Conservation (phyloP, 2,797 vertebrate species). For the Phataginus tetradactyla region DNA sequence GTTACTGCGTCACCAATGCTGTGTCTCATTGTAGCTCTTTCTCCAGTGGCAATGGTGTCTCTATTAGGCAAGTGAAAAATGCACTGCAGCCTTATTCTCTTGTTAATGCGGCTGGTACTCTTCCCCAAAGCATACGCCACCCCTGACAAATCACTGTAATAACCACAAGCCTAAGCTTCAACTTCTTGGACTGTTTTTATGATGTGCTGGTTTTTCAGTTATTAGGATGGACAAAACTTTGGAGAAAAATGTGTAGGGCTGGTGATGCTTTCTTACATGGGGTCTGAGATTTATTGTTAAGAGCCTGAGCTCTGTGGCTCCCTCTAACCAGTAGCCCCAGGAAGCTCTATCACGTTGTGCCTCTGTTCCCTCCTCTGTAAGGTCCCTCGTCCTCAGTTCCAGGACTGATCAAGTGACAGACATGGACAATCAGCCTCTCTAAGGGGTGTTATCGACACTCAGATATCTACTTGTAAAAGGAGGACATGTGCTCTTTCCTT, state of each 20-base stretch:
- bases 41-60: neutral
- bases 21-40: constrained; percentile 51
- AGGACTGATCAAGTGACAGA: neutral
- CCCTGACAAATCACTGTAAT: constrained; percentile 56
- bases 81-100: neutral
- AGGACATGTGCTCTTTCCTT: constrained; percentile 18
- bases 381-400: neutral
- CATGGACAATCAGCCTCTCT: neutral
- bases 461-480: constrained; percentile 14
- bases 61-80: constrained; percentile 49
- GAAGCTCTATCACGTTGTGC: neutral
- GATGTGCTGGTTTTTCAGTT: constrained; percentile 61
- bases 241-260: neutral
- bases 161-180: constrained; percentile 17
- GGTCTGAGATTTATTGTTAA: neutral
- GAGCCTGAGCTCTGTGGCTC: neutral
- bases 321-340: neutral
- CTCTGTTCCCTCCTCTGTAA: constrained; percentile 49
- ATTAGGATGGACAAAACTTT: constrained; percentile 64
- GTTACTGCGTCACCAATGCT: constrained; percentile 8
- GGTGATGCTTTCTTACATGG: neutral
- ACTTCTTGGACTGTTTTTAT: constrained; percentile 65
- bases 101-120: constrained; percentile 43
- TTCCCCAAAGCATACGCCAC: constrained; percentile 36
- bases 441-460: neutral